Evolutionary conservation across 2,113 vertebrate species (phyloP).

Genomic region (Protobothrops mucrosquamatus): DNA sequence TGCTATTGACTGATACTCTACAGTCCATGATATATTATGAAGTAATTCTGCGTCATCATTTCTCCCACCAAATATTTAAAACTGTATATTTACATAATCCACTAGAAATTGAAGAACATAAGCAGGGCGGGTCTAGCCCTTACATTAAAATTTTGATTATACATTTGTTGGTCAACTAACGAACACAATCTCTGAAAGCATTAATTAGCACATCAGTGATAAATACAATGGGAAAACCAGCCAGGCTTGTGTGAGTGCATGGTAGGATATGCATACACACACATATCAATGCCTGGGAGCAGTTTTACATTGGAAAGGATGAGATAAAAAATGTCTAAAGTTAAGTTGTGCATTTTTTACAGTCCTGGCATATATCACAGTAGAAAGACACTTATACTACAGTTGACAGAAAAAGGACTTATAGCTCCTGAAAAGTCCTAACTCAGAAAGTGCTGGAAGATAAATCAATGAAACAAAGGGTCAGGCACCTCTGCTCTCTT

Average conservation of each 20-base stretch:
- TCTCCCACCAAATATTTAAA: not conserved
- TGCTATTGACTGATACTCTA: not conserved
- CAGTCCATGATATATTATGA: not conserved
- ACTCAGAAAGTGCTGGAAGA: not conserved
- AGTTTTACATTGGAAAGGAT: not conserved
- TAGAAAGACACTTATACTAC: not conserved
- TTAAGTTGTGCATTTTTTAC: not conserved
- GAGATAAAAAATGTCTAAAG: not conserved
- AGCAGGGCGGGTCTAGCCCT: not conserved
- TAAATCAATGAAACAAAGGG: not conserved
- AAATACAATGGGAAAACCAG: conserved; percentile 22
- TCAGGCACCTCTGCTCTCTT: not conserved
- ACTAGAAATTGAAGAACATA: not conserved
- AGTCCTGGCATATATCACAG: not conserved
- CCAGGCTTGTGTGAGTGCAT: conserved; percentile 7
- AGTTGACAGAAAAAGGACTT: not conserved
- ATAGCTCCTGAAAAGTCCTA: not conserved
- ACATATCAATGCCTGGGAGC: not conserved
- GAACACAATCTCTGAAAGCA: not conserved
- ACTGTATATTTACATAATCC: not conserved
- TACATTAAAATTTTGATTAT: conserved; percentile 25
- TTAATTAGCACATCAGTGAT: conserved; percentile 15
- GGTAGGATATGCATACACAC: not conserved
- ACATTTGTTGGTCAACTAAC: conserved; percentile 29
- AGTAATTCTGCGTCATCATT: not conserved